Evolutionary conservation across 2,888 invertebrate species (phyloP), one percentile per base, ranked within the genome.

Genomic region (Chaitophorus viminalis): DNA sequence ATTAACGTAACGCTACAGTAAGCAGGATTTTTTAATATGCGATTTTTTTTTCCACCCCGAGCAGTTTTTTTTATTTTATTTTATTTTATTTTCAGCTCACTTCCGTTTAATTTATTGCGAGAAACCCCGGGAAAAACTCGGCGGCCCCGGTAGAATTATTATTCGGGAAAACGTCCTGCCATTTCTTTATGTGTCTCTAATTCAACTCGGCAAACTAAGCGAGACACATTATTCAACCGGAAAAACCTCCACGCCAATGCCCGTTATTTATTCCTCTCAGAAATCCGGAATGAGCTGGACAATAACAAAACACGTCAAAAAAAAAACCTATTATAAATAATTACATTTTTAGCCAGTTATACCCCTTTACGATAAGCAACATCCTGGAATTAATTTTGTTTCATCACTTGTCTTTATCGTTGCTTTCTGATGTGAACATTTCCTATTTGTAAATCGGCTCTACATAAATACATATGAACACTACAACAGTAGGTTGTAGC

Each of bases 81-180:
- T 75, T 75, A 33, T 75, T 76, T 76, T 76, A 75, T 33, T 76
- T 85, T 86, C 79, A 31, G 79, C 86, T 87, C 86, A 87, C 86
- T 87, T 87, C 86, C 86, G 86, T 87, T 87, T 87, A 87, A 87
- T 87, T 87, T 87, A 87, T 87, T 87, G 79, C 86, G 86, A 87
- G 86, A 87, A 87, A 87, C 86, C 86, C 86, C 60, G 86, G 86
- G 86, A 70, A 72, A 86, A 87, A 79, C 86, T 87, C 86, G 79
- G 39, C 65, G 86, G 60, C 5, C 86, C 72, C 72, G 39, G 54
- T 36, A 74, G 74, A 87, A 79, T 79, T 87, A 87, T 79, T 79
- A 74, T 87, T 74, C 79, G 79, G 72, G 79, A 79, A 79, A 87
- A 81, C 79, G 86, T 87, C 86, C 86, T 39, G 74, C 79, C 79